Percentiles rank a stretch among this genome's conserved stretches.
Evolutionary conservation across 2,888 invertebrate species (phyloP).

Genomic region (Nemurella pictetii): DNA sequence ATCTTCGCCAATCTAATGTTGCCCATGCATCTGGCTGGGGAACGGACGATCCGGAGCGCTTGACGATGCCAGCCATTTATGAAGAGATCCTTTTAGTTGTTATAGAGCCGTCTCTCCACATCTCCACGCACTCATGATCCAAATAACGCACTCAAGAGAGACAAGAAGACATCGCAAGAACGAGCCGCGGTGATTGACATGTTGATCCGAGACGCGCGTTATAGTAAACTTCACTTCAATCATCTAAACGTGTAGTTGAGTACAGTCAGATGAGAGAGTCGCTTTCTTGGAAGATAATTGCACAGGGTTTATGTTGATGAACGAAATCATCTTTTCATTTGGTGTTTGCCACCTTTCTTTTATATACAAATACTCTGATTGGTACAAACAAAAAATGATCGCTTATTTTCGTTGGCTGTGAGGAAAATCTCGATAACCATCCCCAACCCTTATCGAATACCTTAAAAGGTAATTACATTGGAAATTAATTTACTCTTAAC

Average conservation of each 20-base stretch:
- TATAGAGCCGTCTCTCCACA: neutral
- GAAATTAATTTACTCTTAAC: too few relatives aligned
- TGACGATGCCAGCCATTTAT: neutral
- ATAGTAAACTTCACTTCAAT: conserved; percentile 3
- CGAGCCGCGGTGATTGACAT: conserved; percentile 37
- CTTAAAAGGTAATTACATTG: too few relatives aligned
- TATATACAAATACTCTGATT: neutral
- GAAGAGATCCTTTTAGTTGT: conserved; percentile 1
- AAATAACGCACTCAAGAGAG: neutral
- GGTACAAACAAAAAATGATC: neutral
- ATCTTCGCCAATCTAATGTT: too few relatives aligned
- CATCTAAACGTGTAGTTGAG: neutral
- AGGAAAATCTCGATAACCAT: too few relatives aligned
- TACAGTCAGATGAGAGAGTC: neutral
- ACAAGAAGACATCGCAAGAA: neutral
- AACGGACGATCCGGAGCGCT: neutral
- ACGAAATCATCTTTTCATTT: neutral
- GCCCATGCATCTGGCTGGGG: too few relatives aligned
- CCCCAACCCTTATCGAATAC: too few relatives aligned
- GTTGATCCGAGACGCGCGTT: conserved; percentile 36
- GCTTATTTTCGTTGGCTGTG: too few relatives aligned
- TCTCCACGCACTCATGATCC: conserved; percentile 9
- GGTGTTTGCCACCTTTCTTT: neutral
- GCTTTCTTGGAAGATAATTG: neutral
- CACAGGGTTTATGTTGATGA: neutral